Conservation (phyloP, 1,140 invertebrate species). For the Mamestra configurata region DNA sequence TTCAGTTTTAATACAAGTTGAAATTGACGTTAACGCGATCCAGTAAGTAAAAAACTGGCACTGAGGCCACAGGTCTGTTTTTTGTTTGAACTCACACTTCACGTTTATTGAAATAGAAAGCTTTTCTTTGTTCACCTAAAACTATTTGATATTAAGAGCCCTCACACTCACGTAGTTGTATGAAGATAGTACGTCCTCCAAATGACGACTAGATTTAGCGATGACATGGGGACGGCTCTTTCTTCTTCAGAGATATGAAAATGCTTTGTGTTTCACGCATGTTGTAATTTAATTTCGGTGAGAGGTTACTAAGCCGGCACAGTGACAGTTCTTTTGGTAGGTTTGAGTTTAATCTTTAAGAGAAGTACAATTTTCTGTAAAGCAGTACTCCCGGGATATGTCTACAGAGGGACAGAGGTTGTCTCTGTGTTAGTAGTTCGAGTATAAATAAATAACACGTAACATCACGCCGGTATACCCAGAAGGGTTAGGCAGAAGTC, state of each 20-base stretch:
- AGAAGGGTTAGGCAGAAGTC: not conserved
- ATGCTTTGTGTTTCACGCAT: not conserved
- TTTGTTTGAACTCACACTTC: too few species aligned
- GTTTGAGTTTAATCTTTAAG: not conserved
- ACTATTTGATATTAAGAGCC: not conserved
- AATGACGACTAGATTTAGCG: not conserved
- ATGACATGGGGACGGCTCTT: not conserved
- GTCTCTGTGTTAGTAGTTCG: too few species aligned
- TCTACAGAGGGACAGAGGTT: too few species aligned
- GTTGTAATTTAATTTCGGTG: slow-evolving; percentile 4
- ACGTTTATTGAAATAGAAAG: too few species aligned
- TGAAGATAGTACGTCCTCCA: not conserved
- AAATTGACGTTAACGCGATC: too few species aligned
- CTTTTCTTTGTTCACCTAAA: not conserved
- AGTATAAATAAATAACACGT: too few species aligned
- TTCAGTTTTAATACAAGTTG: too few species aligned
- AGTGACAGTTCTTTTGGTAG: not conserved
- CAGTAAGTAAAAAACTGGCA: too few species aligned
- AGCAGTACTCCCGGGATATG: too few species aligned
- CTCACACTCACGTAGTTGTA: not conserved
- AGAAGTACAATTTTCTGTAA: too few species aligned
- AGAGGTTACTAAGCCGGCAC: not conserved
- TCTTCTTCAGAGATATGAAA: not conserved
- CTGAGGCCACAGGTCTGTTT: too few species aligned
- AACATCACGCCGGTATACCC: too few species aligned